Evolutionary conservation across 1,140 invertebrate species (phyloP).

Genomic region (Paraescarpia echinospica): DNA sequence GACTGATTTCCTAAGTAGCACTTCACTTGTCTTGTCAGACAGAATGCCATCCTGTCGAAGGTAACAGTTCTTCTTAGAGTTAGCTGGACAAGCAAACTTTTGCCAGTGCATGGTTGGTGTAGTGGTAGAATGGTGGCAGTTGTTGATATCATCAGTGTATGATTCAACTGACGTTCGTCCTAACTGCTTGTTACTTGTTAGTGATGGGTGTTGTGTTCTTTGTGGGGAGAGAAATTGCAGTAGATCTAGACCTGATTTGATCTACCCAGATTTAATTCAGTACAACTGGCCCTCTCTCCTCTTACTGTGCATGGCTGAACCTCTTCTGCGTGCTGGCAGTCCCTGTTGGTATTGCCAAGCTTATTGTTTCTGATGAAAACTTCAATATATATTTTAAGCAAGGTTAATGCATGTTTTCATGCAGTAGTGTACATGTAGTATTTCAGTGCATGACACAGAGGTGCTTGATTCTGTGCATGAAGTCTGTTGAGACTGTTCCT

Average conservation of each 20-base stretch:
- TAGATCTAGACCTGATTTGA: background rate
- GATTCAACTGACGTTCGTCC: background rate
- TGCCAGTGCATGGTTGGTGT: background rate
- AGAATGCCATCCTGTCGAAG: background rate
- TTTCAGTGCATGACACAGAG: background rate
- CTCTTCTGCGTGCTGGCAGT: background rate
- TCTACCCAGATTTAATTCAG: background rate
- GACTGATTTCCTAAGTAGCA: background rate
- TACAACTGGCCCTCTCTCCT: background rate
- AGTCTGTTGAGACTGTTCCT: background rate
- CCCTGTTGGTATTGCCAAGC: background rate
- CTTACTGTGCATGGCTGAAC: background rate
- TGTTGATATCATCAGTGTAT: background rate
- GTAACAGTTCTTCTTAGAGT: background rate
- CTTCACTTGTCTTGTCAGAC: background rate
- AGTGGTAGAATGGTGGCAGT: background rate
- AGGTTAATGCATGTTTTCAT: background rate
- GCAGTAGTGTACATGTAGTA: background rate
- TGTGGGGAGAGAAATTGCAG: background rate
- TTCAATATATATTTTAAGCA: background rate
- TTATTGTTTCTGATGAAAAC: background rate
- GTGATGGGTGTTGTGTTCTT: background rate
- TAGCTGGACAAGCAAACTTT: background rate
- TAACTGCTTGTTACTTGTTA: background rate
- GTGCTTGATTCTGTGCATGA: background rate